Conservation (phyloP, 2,113 vertebrate genomes). For the Xiphophorus hellerii region DNA sequence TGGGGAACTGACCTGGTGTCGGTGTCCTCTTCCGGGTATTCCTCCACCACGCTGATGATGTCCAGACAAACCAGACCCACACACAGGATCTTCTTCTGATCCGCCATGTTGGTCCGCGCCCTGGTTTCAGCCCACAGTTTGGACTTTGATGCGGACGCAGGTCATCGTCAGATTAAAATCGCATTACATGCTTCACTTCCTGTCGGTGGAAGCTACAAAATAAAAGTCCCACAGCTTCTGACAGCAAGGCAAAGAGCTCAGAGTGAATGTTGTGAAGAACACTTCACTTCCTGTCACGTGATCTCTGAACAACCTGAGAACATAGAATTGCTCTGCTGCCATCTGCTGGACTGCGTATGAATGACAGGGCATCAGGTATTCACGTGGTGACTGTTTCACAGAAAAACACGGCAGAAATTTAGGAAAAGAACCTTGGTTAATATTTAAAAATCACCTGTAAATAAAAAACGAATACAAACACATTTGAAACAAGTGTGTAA, state of each 20-base stretch:
- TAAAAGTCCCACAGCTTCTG: neutral
- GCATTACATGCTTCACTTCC: neutral
- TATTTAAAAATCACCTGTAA: too few species aligned
- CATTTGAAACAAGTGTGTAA: too few species aligned
- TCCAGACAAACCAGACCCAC: conserved; percentile 70
- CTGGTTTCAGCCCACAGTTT: neutral
- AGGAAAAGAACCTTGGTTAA: too few species aligned
- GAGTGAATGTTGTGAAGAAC: neutral
- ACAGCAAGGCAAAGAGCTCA: neutral
- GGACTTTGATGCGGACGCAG: neutral
- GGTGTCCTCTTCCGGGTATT: conserved; percentile 68
- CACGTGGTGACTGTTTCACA: too few species aligned
- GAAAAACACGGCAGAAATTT: too few species aligned
- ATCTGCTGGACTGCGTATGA: neutral
- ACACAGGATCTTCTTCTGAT: conserved; percentile 59
- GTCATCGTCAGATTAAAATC: neutral
- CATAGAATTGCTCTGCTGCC: neutral
- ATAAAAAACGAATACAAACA: too few species aligned
- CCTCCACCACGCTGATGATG: conserved; percentile 70
- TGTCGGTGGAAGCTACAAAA: neutral
- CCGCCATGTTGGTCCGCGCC: conserved; percentile 42
- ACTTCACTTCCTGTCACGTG: neutral
- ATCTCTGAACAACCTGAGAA: neutral
- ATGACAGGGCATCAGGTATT: neutral
- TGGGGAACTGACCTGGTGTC: conserved; percentile 59